Percentiles rank a stretch among this genome's conserved stretches.
Conservation (phyloP, 2,113 vertebrate genomes). For the Pogonocichla stellata region DNA sequence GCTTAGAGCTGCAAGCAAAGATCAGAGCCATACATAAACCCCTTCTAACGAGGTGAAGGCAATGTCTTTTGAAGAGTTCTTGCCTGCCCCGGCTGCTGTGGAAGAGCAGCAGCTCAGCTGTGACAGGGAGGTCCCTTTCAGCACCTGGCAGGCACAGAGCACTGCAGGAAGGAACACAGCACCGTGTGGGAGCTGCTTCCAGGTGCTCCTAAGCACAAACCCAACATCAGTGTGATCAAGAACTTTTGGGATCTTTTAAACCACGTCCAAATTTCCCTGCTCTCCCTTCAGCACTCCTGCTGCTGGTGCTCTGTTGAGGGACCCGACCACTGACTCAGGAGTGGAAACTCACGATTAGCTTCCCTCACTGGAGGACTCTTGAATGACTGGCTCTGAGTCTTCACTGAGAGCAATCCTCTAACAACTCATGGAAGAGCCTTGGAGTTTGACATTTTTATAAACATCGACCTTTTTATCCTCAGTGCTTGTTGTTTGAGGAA, state of each 20-base stretch:
- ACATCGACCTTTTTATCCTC: constrained; percentile 32
- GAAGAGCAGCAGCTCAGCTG: background rate
- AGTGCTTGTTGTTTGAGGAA: constrained; percentile 33
- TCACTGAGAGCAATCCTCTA: background rate
- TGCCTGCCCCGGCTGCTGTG: too few species aligned
- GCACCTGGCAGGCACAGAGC: background rate
- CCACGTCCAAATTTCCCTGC: background rate
- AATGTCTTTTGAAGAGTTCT: background rate
- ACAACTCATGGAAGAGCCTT: background rate
- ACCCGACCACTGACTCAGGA: fast-evolving
- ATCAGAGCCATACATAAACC: fast-evolving
- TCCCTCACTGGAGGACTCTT: background rate
- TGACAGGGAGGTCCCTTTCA: background rate
- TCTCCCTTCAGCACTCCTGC: background rate
- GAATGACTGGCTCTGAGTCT: background rate
- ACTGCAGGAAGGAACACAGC: fast-evolving
- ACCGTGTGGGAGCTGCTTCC: fast-evolving
- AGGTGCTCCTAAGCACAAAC: background rate
- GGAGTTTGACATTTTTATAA: constrained; percentile 26
- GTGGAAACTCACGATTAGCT: background rate
- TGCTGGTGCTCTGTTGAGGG: background rate
- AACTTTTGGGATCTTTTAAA: background rate
- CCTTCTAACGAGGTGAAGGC: background rate
- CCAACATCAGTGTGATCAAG: fast-evolving
- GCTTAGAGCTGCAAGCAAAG: background rate